Percentiles rank a stretch among this genome's conserved stretches.
Conservation (phyloP, 2,797 vertebrate genomes). For the Trachurus trachurus region DNA sequence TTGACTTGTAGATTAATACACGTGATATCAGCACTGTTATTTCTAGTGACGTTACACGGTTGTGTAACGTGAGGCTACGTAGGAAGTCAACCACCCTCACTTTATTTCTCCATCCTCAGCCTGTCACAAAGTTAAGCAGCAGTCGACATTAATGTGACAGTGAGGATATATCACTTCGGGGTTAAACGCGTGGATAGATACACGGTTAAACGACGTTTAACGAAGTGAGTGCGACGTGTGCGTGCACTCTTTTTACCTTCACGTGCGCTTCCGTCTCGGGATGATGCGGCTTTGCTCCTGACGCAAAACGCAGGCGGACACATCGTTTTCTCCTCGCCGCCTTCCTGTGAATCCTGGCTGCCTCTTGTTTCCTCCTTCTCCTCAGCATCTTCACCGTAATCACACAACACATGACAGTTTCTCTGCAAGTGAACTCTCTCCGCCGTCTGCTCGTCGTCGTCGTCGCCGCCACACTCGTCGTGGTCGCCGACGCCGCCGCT, state of each 20-base stretch:
- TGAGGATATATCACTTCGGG: neutral
- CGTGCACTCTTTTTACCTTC: slow-evolving; percentile 70
- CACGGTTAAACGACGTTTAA: neutral
- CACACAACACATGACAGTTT: slow-evolving; percentile 20
- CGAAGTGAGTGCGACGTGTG: neutral
- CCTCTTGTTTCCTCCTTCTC: slow-evolving; percentile 19
- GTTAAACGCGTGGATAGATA: neutral
- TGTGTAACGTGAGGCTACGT: slow-evolving; percentile 48
- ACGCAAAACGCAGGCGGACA: slow-evolving; percentile 70
- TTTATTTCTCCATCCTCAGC: neutral
- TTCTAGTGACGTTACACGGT: slow-evolving; percentile 42
- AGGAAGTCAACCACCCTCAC: slow-evolving; percentile 18
- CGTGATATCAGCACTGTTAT: slow-evolving; percentile 33
- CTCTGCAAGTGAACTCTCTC: slow-evolving; percentile 63
- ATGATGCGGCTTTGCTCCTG: slow-evolving; percentile 34
- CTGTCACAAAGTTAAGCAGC: neutral
- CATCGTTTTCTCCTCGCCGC: slow-evolving; percentile 9
- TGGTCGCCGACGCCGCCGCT: slow-evolving; percentile 31
- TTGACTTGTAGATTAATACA: slow-evolving; percentile 36
- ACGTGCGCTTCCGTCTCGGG: slow-evolving; percentile 37
- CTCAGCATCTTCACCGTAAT: slow-evolving; percentile 8
- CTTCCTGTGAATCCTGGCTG: slow-evolving; percentile 28
- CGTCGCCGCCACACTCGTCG: slow-evolving; percentile 50
- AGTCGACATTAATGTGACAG: neutral
- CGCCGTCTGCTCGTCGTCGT: slow-evolving; percentile 33